A percentile compares a stretch with the other conserved stretches of the same genome.
Evolutionary conservation across 2,113 vertebrate genomes (phyloP).

Genomic region (Bos javanicus): DNA sequence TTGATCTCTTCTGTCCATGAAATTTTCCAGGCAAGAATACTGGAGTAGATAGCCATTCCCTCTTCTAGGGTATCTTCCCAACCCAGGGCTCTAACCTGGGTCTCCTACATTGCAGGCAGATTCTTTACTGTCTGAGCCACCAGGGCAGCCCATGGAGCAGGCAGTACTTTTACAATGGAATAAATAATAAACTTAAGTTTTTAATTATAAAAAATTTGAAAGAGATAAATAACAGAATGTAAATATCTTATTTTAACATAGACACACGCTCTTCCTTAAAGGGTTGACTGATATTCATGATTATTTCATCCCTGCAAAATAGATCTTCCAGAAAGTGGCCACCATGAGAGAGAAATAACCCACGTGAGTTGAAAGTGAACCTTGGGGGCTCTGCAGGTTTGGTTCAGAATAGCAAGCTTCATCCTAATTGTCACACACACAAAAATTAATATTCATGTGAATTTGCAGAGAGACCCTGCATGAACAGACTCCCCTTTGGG

Average conservation of each 20-base stretch:
- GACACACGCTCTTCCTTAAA: not conserved
- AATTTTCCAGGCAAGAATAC: not conserved
- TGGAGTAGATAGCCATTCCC: not conserved
- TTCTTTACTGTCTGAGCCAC: not conserved
- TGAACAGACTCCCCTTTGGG: conserved; percentile 34
- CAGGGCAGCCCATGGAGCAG: not conserved
- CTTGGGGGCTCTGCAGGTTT: not conserved
- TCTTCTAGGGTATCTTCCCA: not conserved
- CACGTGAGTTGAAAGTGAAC: not conserved
- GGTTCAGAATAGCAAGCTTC: not conserved
- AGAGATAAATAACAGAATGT: not conserved
- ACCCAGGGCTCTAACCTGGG: not conserved
- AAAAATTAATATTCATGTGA: conserved; percentile 26
- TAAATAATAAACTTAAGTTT: not conserved
- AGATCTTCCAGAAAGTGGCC: not conserved
- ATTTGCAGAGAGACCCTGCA: not conserved
- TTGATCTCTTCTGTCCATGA: not conserved
- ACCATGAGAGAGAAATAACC: not conserved
- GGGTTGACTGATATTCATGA: not conserved
- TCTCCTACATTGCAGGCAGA: not conserved
- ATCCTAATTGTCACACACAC: not conserved
- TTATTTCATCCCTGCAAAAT: not conserved
- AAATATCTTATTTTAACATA: not conserved
- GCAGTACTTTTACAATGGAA: not conserved
- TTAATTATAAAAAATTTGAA: not conserved